A percentile compares a stretch with the other conserved stretches of the same genome.
Conservation (phyloP, 2,113 vertebrate species). For the Seriola rivoliana region DNA sequence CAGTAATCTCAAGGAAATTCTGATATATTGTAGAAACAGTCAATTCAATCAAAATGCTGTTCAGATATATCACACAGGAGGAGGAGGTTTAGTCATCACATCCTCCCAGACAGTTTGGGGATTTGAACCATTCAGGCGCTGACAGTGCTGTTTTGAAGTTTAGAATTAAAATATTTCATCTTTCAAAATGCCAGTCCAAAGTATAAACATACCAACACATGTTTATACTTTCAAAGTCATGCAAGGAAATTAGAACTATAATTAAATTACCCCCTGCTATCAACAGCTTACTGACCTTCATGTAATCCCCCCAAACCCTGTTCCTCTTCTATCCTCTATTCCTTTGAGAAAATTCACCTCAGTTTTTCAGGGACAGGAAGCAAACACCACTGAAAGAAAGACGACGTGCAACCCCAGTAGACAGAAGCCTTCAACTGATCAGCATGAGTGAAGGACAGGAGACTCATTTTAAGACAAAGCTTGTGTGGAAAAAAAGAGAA, state of each 20-base stretch:
- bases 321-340: too few species aligned
- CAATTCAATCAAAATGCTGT: background rate
- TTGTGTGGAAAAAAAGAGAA: background rate
- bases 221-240: slow-evolving; percentile 21
- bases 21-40: background rate
- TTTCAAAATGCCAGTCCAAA: slow-evolving; percentile 20
- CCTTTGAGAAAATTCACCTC: background rate
- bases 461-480: slow-evolving; percentile 17
- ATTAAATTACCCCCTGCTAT: slow-evolving; percentile 14
- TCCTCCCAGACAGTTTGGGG: slow-evolving; percentile 29
- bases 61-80: background rate
- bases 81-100: slow-evolving; percentile 13
- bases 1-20: background rate
- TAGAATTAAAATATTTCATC: slow-evolving; percentile 7
- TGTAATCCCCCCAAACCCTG: background rate
- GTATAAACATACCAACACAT: background rate
- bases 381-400: background rate
- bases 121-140: slow-evolving; percentile 15
- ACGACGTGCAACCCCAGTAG: background rate
- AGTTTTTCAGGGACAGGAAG: slow-evolving; percentile 7
- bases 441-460: slow-evolving; percentile 13
- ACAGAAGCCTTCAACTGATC: slow-evolving; percentile 19
- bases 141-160: slow-evolving; percentile 21
- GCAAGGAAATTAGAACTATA: background rate
- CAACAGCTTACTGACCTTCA: background rate